Evolutionary conservation across 2,797 vertebrate species (phyloP), one percentile per base, ranked within the genome.

Genomic region (Epinephelus awoara): DNA sequence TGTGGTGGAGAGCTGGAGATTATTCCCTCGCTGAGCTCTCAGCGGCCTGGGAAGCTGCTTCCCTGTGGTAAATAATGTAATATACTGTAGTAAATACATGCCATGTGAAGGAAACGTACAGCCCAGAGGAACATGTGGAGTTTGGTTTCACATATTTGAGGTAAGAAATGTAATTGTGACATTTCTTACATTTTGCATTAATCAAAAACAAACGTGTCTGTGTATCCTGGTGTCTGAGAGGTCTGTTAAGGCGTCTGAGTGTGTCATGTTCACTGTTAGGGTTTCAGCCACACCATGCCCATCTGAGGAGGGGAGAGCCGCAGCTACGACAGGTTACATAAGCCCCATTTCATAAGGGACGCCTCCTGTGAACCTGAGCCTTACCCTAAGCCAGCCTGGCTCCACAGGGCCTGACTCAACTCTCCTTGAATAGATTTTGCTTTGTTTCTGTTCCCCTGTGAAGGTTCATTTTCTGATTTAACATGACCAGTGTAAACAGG

Each of bases 261-360:
- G 10, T 77, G 42, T 74, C 27, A 4, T 65, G 51, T 51, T 86
- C 69, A 44, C 46, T 76, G 72, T 72, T 57, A 71, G 27, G 50
- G 50, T 65, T 82, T 85, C 64, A 80, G 75, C 21, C 77, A 49
- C 56, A 21, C 64, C 51, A 55, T 77, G 82, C 38, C 55, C 58
- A 80, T 84, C 61, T 82, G 73, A 68, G 67, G 64, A 83, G 69
- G 67, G 63, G 10, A 79, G 64, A 54, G 42, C 67, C 56, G 58
- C 49, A 67, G 67, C 70, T 57, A 71, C 50, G 21, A 49, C 81
- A 83, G 25, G 49, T 88, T 89, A 88, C 68, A 83, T 85, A 86
- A 90, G 72, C 34, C 46, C 69, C 56, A 61, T 86, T 85, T 89
- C 76, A 76, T 51, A 34, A 80, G 64, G 65, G 47, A 71, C 8